phyloP scores from a whole-genome alignment of 2,797 vertebrate species.

The Champsocephalus esox region DNA sequence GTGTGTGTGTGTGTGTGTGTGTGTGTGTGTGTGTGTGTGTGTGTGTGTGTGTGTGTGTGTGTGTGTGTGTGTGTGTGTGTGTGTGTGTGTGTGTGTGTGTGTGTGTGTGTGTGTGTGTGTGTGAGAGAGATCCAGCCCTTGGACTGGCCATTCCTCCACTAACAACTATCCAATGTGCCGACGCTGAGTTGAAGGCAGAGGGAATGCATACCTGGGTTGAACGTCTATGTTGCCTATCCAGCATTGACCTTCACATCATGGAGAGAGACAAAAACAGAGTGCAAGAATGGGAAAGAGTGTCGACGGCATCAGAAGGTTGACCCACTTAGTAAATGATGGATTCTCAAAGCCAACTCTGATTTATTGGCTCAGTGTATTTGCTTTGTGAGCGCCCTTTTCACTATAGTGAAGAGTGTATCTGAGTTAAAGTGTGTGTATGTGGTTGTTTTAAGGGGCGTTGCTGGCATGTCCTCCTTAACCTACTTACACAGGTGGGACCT shows the following conservation, averaged over 20 bases:
- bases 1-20: slow-evolving; percentile 28
- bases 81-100: slow-evolving; percentile 8
- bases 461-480: slow-evolving; percentile 68
- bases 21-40: neutral
- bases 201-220: slow-evolving; percentile 54
- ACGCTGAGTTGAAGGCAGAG: slow-evolving; percentile 10
- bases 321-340: slow-evolving; percentile 84
- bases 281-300: slow-evolving; percentile 48
- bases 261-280: slow-evolving; percentile 13
- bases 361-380: slow-evolving; percentile 80
- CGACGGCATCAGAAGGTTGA: slow-evolving; percentile 81
- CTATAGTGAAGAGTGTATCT: slow-evolving; percentile 35
- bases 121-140: neutral
- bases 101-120: neutral
- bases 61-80: slow-evolving; percentile 1
- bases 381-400: slow-evolving; percentile 80
- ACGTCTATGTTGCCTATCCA: slow-evolving; percentile 36
- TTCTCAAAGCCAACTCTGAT: slow-evolving; percentile 82
- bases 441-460: slow-evolving; percentile 44
- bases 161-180: slow-evolving; percentile 53
- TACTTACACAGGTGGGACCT: slow-evolving; percentile 71
- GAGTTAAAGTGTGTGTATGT: slow-evolving; percentile 26
- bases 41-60: neutral
- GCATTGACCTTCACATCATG: slow-evolving; percentile 64
- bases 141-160: slow-evolving; percentile 36